Base-by-base conservation (phyloP, 2,888 invertebrate species). In the Ornithoptera priamus region DNA sequence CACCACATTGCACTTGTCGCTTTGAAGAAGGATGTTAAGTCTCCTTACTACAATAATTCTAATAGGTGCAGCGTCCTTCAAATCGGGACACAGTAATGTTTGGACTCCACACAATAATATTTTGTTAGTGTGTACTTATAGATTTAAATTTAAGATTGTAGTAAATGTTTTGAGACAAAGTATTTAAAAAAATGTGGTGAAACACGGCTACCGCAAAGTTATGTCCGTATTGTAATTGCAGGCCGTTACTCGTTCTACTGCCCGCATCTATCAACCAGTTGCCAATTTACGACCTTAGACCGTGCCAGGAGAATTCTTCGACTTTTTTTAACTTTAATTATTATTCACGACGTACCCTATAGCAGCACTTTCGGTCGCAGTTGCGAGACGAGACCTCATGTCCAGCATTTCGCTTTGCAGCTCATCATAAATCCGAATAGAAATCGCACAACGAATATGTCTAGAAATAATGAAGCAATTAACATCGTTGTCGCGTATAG, bases 401-500 rank as follows among this genome's bases (percentile, higher is more conserved):
- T 39, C 57, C n/a, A 30, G 15, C 36, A 22, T 58, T 65, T 56
- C 57, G 42, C 46, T 59, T 46, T 20, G n/a, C 58, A 62, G 63
- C 62, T 39, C 30, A 59, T 66, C 66, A 63, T 63, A 70, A 70
- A 70, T 58, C 53, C 62, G 36, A 50, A 69, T 65, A 62, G 73
- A 69, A 73, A 65, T 70, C 73, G 64, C 68, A 65, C 56, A 62
- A 39, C 65, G 74, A 74, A 75, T 75, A 73, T 65, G 69, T 42
- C 20, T 4, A 12, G 22, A 61, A 36, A 36, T 76, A 77, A 77
- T 75, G 70, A 74, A 68, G 72, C 75, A 62, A 74, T 76, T 77
- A 73, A 61, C 72, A 77, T 74, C 72, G 68, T 62, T 50, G 56
- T 24, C 50, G 71, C 65, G 74, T 67, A 42, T 5, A 22, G 17